Base-by-base conservation (phyloP, 2,888 invertebrate species). In the Scaptomyza cyrtandrae region DNA sequence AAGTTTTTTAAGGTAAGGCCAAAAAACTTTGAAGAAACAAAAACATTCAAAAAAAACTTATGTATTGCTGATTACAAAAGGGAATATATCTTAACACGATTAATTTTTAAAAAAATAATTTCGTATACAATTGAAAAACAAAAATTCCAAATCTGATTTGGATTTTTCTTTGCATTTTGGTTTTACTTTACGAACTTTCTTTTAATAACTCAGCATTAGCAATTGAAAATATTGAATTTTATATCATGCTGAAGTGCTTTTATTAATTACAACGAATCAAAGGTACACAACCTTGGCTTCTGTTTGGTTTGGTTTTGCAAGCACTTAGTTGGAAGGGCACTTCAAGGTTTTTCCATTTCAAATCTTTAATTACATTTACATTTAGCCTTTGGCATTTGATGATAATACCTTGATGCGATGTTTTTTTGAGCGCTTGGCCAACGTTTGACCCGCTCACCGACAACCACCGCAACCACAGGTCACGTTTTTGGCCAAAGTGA, bases 401-500 rank as follows among this genome's bases (percentile, higher is more conserved):
- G 62, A 65, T 55, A 16, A 41, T 41, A 41, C 54, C 67, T 66
- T 62, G 81, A 69, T 73, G 69, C 52, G 67, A 27, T 80, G 84
- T 9, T 43, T 16, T 37, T 27, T 56, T 37, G 49, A 9, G 19
- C 33, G 39, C 55, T 72, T 64, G 70, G 48, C 48, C 57, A 44
- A 31, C 55, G 39, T 56, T 59, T 74, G 69, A 58, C 44, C 59
- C 24, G 10, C 41, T 10, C 24, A 48, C n/a, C 9, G 11, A 19
- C 39, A n/a, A 31, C 58, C 19, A n/a, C 37, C 50, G 9, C 27
- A 19, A 19, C 19, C 19, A 19, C 19, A 29, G 33, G 35, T 46
- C 54, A 73, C 62, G 50, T 58, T 67, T 60, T 62, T 57, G 74
- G 62, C 62, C 44, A 60, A 84, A 88, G 86, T 88, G 75, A 84